Conservation (phyloP, 2,888 invertebrate genomes). For the Leucoma salicis region DNA sequence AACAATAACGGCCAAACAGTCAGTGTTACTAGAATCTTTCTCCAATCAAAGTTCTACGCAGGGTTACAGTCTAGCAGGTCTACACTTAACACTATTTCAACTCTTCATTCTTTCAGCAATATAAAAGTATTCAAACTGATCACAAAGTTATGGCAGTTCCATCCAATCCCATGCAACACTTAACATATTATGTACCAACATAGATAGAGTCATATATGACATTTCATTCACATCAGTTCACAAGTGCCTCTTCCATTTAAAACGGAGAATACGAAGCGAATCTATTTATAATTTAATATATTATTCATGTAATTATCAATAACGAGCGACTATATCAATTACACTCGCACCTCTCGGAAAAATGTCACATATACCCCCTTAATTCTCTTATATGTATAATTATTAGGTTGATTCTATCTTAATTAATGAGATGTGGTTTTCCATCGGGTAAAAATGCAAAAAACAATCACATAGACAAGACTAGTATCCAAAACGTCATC, state of each 20-base stretch:
- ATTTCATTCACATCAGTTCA: constrained; percentile 59
- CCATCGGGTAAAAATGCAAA: constrained; percentile 77
- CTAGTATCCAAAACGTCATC: constrained; percentile 75
- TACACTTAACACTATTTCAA: constrained; percentile 75
- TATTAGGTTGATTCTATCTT: constrained; percentile 69
- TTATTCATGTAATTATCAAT: constrained; percentile 36
- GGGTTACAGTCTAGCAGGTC: constrained; percentile 76
- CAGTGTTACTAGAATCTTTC: constrained; percentile 48
- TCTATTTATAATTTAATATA: constrained; percentile 41
- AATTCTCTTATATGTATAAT: constrained; percentile 57
- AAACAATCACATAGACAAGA: constrained; percentile 78
- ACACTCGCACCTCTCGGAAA: constrained; percentile 60
- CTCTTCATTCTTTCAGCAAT: constrained; percentile 73
- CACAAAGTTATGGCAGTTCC: constrained; percentile 80
- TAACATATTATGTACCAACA: constrained; percentile 55
- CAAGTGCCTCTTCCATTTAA: constrained; percentile 44
- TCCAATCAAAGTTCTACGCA: constrained; percentile 74
- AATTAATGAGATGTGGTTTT: constrained; percentile 77
- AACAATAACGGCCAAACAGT: constrained; percentile 50
- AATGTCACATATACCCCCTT: constrained; percentile 72
- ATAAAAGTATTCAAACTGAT: constrained; percentile 82
- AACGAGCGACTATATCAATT: constrained; percentile 34
- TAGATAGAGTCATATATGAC: constrained; percentile 67
- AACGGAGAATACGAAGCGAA: constrained; percentile 51
- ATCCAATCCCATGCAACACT: constrained; percentile 78